Base-by-base conservation (phyloP, 2,797 vertebrate species). In the Gila robusta region DNA sequence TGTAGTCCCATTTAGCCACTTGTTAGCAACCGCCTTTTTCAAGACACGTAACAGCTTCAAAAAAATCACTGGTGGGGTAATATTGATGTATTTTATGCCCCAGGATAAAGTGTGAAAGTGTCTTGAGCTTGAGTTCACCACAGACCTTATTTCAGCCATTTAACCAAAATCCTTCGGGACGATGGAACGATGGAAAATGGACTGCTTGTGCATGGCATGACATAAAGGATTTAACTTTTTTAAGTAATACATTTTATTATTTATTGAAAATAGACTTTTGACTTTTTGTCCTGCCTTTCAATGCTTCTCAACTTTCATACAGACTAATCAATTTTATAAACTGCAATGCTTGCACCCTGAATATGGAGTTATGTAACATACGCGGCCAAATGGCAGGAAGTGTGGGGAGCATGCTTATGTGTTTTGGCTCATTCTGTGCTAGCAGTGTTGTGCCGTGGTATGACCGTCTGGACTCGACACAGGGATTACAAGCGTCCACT, bases 381-480 rank as follows among this genome's bases (percentile, higher is more conserved):
- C 47, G 44, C 1, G 28, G 28, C 62, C 56, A 87, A 87, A 80
- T 73, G 76, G 87, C 76, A 78, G 73, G 44, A 71, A 49, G 66
- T 77, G 76, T 76, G 19, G 10, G 77, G 56, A 74, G 73, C 39
- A 17, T 83, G 71, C 56, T 69, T 17, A 44, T 87, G 77, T 84
- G 77, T 81, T 71, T 89, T 86, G 83, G 85, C 86, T 74, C 74
- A 59, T 17, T 82, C 52, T 88, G 56, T 67, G 78, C 32, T 86
- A 72, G 56, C 79, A 52, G 72, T 56, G 85, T 73, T 52, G 85
- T 47, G 69, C 41, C 84, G 37, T 79, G 78, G 76, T 78, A 79
- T 52, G 85, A 77, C 89, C 85, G 82, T 90, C 89, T 90, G 89
- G 88, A 89, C 80, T 70, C 62, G 41, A 89, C 82, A 88, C 88